Percentiles rank a stretch among this genome's conserved stretches.
Evolutionary conservation across 1,140 invertebrate species (phyloP).

Genomic region (Drosophila bipectinata): DNA sequence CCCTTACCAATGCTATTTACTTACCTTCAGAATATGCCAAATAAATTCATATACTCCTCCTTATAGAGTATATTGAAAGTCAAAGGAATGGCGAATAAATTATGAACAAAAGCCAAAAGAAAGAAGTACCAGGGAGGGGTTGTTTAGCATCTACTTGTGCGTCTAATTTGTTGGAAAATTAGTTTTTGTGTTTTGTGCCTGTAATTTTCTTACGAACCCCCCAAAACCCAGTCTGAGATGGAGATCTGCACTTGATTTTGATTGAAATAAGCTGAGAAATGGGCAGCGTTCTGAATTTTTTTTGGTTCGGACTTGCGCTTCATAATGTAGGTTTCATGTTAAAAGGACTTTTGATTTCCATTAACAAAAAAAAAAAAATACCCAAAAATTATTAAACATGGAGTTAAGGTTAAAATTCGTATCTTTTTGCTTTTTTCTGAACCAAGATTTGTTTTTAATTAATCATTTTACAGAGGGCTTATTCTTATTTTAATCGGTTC

Average conservation of each 20-base stretch:
- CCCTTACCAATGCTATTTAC: no score
- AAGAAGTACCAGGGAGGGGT: slow-evolving; percentile 1
- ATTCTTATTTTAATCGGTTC: not conserved
- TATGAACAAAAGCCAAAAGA: slow-evolving; percentile 57
- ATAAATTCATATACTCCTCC: not conserved
- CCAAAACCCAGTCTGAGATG: slow-evolving; percentile 42
- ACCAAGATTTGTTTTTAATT: no score
- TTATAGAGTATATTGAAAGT: not conserved
- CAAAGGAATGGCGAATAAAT: slow-evolving; percentile 67
- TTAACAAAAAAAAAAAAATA: no score
- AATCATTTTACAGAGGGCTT: no score
- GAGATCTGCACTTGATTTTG: slow-evolving; percentile 76
- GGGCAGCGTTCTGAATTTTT: not conserved
- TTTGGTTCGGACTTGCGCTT: not conserved
- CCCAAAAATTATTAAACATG: no score
- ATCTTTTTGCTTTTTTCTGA: no score
- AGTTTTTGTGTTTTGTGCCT: slow-evolving; percentile 79
- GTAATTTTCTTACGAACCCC: slow-evolving; percentile 71
- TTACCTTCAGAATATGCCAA: not conserved
- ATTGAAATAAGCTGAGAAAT: slow-evolving; percentile 66
- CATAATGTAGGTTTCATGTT: not conserved
- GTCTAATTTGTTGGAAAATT: slow-evolving; percentile 81
- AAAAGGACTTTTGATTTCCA: no score
- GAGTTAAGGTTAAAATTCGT: no score
- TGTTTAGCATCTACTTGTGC: slow-evolving; percentile 61